These are phyloP conservation scores for Drosophila quadrilineata DNA, from an alignment of 1,140 invertebrate species.

Conservation along the genomic window DNA sequence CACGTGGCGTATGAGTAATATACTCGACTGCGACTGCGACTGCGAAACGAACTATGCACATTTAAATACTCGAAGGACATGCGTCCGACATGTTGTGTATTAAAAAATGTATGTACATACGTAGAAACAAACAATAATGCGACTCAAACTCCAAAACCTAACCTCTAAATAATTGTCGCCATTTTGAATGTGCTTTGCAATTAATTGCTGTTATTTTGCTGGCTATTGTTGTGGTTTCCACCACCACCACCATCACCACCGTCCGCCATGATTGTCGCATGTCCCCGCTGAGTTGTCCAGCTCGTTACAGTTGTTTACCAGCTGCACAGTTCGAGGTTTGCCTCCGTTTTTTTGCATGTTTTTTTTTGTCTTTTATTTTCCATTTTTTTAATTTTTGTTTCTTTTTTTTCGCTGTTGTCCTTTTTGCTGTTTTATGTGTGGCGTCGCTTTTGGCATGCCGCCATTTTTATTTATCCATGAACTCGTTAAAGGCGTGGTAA, in stretches of 20 bases:
- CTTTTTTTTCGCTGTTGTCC: slow-evolving; percentile 9
- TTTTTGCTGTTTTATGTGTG: slow-evolving; percentile 26
- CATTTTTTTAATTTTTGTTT: background rate
- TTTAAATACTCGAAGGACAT: slow-evolving; percentile 48
- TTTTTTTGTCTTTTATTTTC: slow-evolving; percentile 12
- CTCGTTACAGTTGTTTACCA: slow-evolving; percentile 29
- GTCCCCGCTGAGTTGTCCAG: slow-evolving; percentile 30
- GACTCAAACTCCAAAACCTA: background rate
- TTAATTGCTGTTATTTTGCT: slow-evolving; percentile 65
- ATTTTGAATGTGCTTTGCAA: slow-evolving; percentile 47
- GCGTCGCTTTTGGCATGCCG: slow-evolving; percentile 62
- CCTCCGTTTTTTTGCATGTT: background rate
- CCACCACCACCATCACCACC: too few relatives aligned
- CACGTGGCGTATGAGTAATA: slow-evolving; percentile 57
- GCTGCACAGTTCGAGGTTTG: slow-evolving; percentile 5
- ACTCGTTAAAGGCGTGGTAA: slow-evolving; percentile 70
- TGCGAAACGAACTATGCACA: slow-evolving; percentile 15
- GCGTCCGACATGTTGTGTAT: slow-evolving; percentile 37
- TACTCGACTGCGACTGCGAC: background rate
- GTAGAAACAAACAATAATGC: slow-evolving; percentile 9
- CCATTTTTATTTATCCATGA: slow-evolving; percentile 76
- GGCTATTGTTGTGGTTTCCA: too few relatives aligned
- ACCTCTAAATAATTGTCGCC: slow-evolving; percentile 27
- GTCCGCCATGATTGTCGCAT: slow-evolving; percentile 31
- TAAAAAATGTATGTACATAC: slow-evolving; percentile 43